Percentiles rank a stretch among this genome's conserved stretches.
phyloP scores from a whole-genome alignment of 2,888 invertebrate genomes.

The Marronus borbonicus region DNA sequence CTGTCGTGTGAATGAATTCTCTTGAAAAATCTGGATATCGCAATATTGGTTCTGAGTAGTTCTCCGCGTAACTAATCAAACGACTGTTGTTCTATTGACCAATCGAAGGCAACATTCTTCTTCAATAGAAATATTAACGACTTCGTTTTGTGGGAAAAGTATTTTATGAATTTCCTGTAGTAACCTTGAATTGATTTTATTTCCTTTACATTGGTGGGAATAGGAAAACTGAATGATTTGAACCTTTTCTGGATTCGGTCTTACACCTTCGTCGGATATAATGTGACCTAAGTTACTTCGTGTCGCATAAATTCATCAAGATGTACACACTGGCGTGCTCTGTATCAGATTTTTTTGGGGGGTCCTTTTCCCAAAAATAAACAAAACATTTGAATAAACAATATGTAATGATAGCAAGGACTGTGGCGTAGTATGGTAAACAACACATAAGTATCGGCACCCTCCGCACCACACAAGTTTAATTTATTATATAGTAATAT shows the following conservation, averaged over 20 bases:
- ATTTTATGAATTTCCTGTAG: conserved; percentile 44
- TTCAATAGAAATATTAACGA: background rate
- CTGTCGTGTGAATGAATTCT: conserved; percentile 52
- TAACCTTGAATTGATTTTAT: conserved; percentile 42
- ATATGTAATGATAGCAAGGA: too few relatives aligned
- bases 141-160: conserved; percentile 44
- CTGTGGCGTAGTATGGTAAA: too few relatives aligned
- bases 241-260: background rate
- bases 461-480: too few relatives aligned
- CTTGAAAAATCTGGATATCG: background rate
- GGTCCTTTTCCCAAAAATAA: too few relatives aligned
- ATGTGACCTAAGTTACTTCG: background rate
- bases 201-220: conserved; percentile 16
- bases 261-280: conserved; percentile 7
- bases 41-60: too few relatives aligned
- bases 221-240: background rate
- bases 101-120: background rate
- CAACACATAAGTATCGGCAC: too few relatives aligned
- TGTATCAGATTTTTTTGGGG: too few relatives aligned
- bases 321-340: too few relatives aligned
- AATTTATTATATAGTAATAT: too few relatives aligned
- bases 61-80: too few relatives aligned
- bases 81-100: too few relatives aligned
- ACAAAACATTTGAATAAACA: too few relatives aligned
- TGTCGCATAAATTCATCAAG: conserved; percentile 9